Base-by-base conservation (phyloP, 2,888 invertebrate species). In the Hydrotaea cyrtoneurina region DNA sequence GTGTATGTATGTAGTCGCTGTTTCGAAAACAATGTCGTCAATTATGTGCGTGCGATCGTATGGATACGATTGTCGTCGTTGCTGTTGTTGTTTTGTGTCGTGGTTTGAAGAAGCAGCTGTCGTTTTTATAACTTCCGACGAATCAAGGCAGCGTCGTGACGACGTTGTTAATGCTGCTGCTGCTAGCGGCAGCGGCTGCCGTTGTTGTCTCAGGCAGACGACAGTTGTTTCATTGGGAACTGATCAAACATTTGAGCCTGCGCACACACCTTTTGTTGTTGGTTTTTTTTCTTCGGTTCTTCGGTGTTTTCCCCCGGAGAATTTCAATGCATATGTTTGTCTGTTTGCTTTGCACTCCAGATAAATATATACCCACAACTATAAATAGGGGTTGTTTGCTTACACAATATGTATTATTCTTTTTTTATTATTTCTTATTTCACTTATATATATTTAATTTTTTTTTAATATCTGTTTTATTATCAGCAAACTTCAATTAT, bases 91-190 rank as follows among this genome's bases (percentile, higher is more conserved):
- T 69, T 31, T 69, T 36, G 21, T 39, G 36, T 77, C 39, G 39
- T 39, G 3, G 39, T 74, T 43, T 57, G 39, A 66, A 50, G 64
- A 21, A 55, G 85, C 85, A 82, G 85, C 82, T 80, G 85, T 79
- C 79, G 76, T 85, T 85, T 82, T 85, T 81, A 82, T 77, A 82
- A 82, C 77, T 82, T 85, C 79, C 85, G 79, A 85, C 69, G 46
- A 64, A 64, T 59, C 11, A 39, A 43, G 19, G 8, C 23, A 76
- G 31, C 74, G 53, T 66, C 19, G 15, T 19, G 66, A 2, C n/a
- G 26, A 13, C 10, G 36, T 39, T 72, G 57, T 72, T n/a, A n/a
- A n/a, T n/a, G n/a, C n/a, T 57, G 36, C 59, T 72, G 31, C 4
- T 23, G 36, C 17, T 64, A n/a, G n/a, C n/a, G n/a, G n/a, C n/a